Conservation (phyloP, 1,140 invertebrate species). For the Zaprionus ornatus region DNA sequence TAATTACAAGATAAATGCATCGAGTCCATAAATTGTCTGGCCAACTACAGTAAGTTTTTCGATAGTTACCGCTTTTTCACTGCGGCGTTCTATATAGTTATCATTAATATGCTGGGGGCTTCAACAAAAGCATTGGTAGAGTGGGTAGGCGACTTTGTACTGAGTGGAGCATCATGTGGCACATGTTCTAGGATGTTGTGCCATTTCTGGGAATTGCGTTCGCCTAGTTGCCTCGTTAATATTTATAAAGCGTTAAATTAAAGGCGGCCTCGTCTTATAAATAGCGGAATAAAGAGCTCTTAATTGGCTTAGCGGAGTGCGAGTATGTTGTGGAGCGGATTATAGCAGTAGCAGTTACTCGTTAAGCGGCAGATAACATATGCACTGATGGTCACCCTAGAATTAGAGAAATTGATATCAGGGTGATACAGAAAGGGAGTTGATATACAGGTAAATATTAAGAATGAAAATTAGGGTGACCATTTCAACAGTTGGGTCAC, state of each 20-base stretch:
- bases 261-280: constrained; percentile 34
- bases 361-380: neutral
- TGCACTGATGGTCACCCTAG: constrained; percentile 3
- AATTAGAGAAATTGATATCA: neutral
- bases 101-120: constrained; percentile 63
- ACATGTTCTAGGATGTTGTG: constrained; percentile 14
- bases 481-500: too few relatives aligned
- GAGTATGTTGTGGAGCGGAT: neutral
- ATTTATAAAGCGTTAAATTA: constrained; percentile 55
- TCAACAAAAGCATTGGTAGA: constrained; percentile 24
- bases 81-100: constrained; percentile 41
- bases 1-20: constrained; percentile 73
- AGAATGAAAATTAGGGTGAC: neutral
- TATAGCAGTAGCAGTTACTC: neutral
- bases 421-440: too few relatives aligned
- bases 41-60: constrained; percentile 36
- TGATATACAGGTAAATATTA: too few relatives aligned
- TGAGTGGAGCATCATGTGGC: constrained; percentile 27
- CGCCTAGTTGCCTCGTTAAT: constrained; percentile 48
- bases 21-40: constrained; percentile 60
- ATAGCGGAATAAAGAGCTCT: constrained; percentile 1
- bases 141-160: constrained; percentile 31
- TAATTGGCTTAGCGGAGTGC: constrained; percentile 5
- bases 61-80: constrained; percentile 21
- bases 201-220: neutral